Evolutionary conservation across 2,113 vertebrate species (phyloP), one percentile per base, ranked within the genome.

Genomic region (Cettia cetti): DNA sequence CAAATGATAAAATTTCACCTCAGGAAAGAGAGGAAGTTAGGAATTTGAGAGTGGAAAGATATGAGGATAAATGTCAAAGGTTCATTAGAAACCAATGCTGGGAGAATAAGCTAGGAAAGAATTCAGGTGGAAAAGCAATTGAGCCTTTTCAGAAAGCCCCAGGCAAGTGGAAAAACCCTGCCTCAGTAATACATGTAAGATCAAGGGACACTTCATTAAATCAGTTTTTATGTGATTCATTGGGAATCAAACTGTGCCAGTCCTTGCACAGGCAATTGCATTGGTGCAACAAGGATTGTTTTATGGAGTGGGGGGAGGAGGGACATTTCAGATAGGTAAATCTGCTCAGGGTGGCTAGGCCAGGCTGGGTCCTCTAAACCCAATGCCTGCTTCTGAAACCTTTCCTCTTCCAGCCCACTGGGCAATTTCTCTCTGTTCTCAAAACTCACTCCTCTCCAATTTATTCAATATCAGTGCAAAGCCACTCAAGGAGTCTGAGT

Each of bases 401-500:
- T 79, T 49, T 33, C 49, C 21, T 61, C 42, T 91, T 90, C 44
- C 56, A 90, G 27, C 28, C 23, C 47, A 57, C 75, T 53, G 35
- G 52, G 31, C 2, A 1, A 75, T 71, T 78, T 49, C 22, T 64
- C 19, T 59, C 52, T 63, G n/a, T 86, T 90, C 61, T 64, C 52
- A 78, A 81, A 86, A 92, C 26, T 93, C 56, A 82, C 75, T 95
- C 37, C 23, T 89, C n/a, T 93, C 76, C 56, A 81, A 44, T 92
- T 97, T 93, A 78, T 81, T 96, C 88, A 68, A 45, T 74, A 93
- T 75, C 82, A 86, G 53, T 10, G 35, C 52, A 92, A 96, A 95
- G 59, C 64, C 90, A 88, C 37, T 86, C 66, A 59, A 89, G 90
- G 40, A 93, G 85, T 53, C 64, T 83, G 90, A 90, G 44, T 93